These are phyloP conservation scores for Marasmarcha lunaedactyla DNA, from an alignment of 2,888 invertebrate species.

Conservation along the genomic window DNA sequence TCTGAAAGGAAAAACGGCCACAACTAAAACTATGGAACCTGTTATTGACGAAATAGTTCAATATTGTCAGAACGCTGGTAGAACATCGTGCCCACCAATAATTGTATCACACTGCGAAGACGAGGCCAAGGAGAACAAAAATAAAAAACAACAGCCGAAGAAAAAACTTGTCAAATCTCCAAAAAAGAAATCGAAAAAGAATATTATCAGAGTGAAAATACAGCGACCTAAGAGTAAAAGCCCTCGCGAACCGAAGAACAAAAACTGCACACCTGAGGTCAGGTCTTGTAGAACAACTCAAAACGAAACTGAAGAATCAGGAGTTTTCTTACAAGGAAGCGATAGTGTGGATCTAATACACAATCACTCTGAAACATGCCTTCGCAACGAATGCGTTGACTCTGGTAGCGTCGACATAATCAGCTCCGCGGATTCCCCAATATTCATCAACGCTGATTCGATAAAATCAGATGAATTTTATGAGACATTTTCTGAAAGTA, in stretches of 20 bases:
- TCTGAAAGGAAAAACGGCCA: conserved; percentile 13
- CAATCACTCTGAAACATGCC: conserved; percentile 56
- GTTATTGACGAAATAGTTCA: conserved; percentile 39
- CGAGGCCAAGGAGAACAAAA: neutral
- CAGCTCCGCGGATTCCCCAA: conserved; percentile 25
- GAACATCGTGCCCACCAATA: conserved; percentile 40
- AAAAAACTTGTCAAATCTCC: conserved; percentile 45
- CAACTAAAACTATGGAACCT: conserved; percentile 21
- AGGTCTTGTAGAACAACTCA: no score
- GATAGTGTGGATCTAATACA: conserved; percentile 49
- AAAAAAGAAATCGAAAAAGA: conserved; percentile 33
- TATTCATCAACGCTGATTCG: conserved; percentile 27
- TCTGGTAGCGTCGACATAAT: conserved; percentile 43
- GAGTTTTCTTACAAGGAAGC: conserved; percentile 18
- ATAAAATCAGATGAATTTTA: conserved; percentile 10
- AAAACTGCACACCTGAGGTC: no score
- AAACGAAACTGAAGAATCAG: conserved; percentile 35
- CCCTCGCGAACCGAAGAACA: conserved; percentile 3
- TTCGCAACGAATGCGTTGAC: conserved; percentile 41
- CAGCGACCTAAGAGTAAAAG: conserved; percentile 26
- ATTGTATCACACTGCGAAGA: conserved; percentile 17
- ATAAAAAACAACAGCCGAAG: conserved; percentile 25
- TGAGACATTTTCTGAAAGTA: conserved; percentile 2
- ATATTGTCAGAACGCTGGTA: conserved; percentile 27
- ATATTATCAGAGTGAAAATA: conserved; percentile 56